A percentile compares a stretch with the other conserved stretches of the same genome.
These are phyloP conservation scores for Erannis defoliaria DNA, from an alignment of 2,888 invertebrate species.

Conservation along the genomic window DNA sequence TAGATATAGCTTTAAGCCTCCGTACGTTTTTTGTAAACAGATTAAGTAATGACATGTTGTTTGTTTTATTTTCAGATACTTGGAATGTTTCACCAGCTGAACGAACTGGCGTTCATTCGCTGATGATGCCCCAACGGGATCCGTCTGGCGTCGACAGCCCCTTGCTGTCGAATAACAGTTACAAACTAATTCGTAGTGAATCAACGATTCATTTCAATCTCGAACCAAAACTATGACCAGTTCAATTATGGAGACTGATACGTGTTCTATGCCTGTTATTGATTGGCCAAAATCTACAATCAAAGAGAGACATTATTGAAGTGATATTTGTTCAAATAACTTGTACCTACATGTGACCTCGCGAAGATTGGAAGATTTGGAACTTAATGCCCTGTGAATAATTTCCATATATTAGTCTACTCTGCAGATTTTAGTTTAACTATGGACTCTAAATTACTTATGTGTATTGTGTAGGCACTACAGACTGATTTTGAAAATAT, in stretches of 20 bases:
- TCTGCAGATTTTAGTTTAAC: slow-evolving; percentile 45
- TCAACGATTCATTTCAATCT: slow-evolving; percentile 61
- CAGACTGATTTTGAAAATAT: slow-evolving; percentile 57
- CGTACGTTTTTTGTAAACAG: neutral
- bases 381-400: slow-evolving; percentile 42
- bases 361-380: slow-evolving; percentile 47
- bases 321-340: slow-evolving; percentile 55
- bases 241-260: slow-evolving; percentile 61
- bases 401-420: slow-evolving; percentile 40
- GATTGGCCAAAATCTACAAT: slow-evolving; percentile 58
- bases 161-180: slow-evolving; percentile 17
- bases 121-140: slow-evolving; percentile 20
- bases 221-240: slow-evolving; percentile 55
- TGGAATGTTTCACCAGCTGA: slow-evolving; percentile 28
- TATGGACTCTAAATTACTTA: slow-evolving; percentile 46
- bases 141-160: neutral
- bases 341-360: slow-evolving; percentile 61
- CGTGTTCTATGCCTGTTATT: slow-evolving; percentile 62
- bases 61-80: slow-evolving; percentile 43
- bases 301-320: slow-evolving; percentile 63
- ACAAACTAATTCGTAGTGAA: slow-evolving; percentile 33
- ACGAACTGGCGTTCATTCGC: slow-evolving; percentile 19
- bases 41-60: slow-evolving; percentile 11
- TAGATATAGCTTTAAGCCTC: slow-evolving; percentile 1
- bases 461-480: slow-evolving; percentile 52